Evolutionary conservation across 2,888 invertebrate genomes (phyloP).

Genomic region (Tetramorium bicarinatum): DNA sequence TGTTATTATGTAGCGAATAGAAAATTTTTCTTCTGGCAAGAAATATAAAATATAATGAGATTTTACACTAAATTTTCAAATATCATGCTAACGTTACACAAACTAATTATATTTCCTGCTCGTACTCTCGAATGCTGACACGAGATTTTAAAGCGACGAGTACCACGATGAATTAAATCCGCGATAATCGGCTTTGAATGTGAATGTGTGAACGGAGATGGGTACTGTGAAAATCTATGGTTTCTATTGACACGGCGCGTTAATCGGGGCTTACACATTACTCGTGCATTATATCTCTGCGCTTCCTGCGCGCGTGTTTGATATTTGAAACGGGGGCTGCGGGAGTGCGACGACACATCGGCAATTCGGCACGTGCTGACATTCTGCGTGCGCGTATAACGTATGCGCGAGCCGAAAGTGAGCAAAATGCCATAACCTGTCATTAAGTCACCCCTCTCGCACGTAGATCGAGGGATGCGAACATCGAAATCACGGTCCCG

Average conservation of each 20-base stretch:
- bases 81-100: not conserved
- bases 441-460: slow-evolving; percentile 81
- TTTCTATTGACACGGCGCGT: slow-evolving; percentile 47
- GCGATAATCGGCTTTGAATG: slow-evolving; percentile 43
- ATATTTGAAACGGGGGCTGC: slow-evolving; percentile 71
- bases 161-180: slow-evolving; percentile 6
- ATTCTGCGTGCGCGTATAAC: slow-evolving; percentile 58
- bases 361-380: slow-evolving; percentile 72
- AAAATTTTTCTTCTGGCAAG: not conserved
- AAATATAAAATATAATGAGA: not conserved
- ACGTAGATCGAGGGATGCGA: slow-evolving; percentile 60
- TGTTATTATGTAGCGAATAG: not conserved
- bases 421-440: slow-evolving; percentile 83
- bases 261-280: slow-evolving; percentile 65
- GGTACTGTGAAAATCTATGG: slow-evolving; percentile 18
- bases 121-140: not conserved
- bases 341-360: slow-evolving; percentile 76
- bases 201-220: slow-evolving; percentile 24
- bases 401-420: slow-evolving; percentile 68
- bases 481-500: slow-evolving; percentile 79
- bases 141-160: slow-evolving; percentile 7
- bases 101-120: not conserved
- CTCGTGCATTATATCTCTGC: slow-evolving; percentile 39
- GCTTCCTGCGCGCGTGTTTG: slow-evolving; percentile 58
- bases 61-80: slow-evolving; percentile 2